Evolutionary conservation across 2,113 vertebrate genomes (phyloP), one percentile per base, ranked within the genome.

Genomic region (Microtus oregoni): DNA sequence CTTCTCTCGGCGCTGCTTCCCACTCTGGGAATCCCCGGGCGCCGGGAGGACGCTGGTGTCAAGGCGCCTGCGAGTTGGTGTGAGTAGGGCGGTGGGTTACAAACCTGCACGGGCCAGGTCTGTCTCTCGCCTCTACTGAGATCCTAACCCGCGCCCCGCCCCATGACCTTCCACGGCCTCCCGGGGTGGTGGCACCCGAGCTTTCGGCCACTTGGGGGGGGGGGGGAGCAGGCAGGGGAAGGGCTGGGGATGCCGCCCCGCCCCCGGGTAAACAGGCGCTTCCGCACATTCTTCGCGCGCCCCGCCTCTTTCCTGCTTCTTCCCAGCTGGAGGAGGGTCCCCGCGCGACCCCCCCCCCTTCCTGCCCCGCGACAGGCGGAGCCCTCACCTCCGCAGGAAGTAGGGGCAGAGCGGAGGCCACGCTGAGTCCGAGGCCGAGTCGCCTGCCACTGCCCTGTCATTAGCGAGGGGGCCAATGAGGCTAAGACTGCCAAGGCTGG

Each of bases 271-370:
- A 97, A 97, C 97, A 96, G 93, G 73, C 96, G 92, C 97, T 98
- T 98, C 97, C 97, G 97, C 91, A 96, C 97, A 96, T 96, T 97
- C 94, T 97, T 97, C 79, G 41, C 35, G 91, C 86, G 94, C 87
- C 81, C 98, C 97, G 91, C 96, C 97, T 86, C 96, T 96, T 97
- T 97, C 96, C 96, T 94, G 97, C 97, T 86, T 88, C 90, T 96
- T 98, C 96, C 87, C 94, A 88, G 94, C 88, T 28, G 12, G 78
- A 85, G 96, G 95, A 96, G 97, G 96, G 95, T 73, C 93, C 88
- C 61, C 38, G 90, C 95, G 94, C 93, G 90, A 83, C 97, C 82
- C 93, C 97, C 88, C 89, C 93, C 89, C 89, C 93, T 96, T 96
- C 95, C 97, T 96, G 95, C 90, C 58, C 92, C 38, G 50, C 10